Evolutionary conservation across 2,797 vertebrate species (phyloP).

Genomic region (Zalophus californianus): DNA sequence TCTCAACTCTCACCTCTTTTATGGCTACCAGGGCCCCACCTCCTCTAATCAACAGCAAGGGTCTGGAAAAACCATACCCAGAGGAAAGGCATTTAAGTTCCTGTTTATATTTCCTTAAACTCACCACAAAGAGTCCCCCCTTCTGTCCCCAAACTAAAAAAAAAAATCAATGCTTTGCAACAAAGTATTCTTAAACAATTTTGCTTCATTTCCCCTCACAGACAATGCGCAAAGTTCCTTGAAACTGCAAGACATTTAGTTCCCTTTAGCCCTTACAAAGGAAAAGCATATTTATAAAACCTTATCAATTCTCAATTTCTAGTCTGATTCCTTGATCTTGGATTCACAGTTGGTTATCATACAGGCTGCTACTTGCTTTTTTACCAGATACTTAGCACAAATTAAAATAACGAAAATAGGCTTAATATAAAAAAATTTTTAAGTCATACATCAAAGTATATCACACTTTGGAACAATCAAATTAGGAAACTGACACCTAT

Average conservation of each 20-base stretch:
- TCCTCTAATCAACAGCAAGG: slow-evolving; percentile 56
- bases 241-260: slow-evolving; percentile 69
- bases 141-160: slow-evolving; percentile 73
- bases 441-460: slow-evolving; percentile 42
- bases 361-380: slow-evolving; percentile 34
- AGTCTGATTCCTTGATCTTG: slow-evolving; percentile 38
- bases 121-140: slow-evolving; percentile 75
- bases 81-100: slow-evolving; percentile 74
- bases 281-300: slow-evolving; percentile 24
- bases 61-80: slow-evolving; percentile 53
- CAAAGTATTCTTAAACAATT: slow-evolving; percentile 66
- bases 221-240: slow-evolving; percentile 68
- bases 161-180: slow-evolving; percentile 83
- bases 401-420: slow-evolving; percentile 49
- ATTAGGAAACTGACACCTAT: neutral
- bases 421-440: neutral
- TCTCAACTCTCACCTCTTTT: slow-evolving; percentile 37
- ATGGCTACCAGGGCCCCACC: neutral
- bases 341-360: neutral
- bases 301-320: slow-evolving; percentile 57
- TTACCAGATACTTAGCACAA: slow-evolving; percentile 5
- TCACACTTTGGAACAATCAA: slow-evolving; percentile 20
- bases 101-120: slow-evolving; percentile 82
- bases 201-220: slow-evolving; percentile 76
- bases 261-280: slow-evolving; percentile 59